These are phyloP conservation scores for Drosophila asahinai DNA, from an alignment of 1,140 invertebrate species.

Conservation along the genomic window DNA sequence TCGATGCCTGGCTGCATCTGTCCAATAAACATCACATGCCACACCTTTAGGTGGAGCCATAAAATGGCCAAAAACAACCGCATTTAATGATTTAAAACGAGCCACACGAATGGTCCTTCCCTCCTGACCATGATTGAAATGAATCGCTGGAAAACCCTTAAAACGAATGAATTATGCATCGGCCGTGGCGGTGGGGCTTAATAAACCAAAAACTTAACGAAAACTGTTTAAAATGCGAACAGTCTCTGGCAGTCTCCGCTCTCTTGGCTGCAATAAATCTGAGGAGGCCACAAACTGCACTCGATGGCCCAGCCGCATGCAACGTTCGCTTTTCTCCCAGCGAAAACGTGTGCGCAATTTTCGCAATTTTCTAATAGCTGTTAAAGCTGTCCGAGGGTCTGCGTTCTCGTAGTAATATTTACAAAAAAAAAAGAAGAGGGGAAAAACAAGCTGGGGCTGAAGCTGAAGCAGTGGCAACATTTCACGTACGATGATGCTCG, in stretches of 20 bases:
- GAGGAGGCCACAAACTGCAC: slow-evolving; percentile 68
- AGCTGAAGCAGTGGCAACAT: slow-evolving; percentile 47
- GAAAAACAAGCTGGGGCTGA: slow-evolving; percentile 48
- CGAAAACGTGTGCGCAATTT: slow-evolving; percentile 79
- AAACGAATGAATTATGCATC: slow-evolving; percentile 74
- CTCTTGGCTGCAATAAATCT: slow-evolving; percentile 71
- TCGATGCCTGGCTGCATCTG: slow-evolving; percentile 22
- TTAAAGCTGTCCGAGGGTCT: slow-evolving; percentile 49
- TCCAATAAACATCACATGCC: slow-evolving; percentile 48
- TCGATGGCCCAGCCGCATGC: slow-evolving; percentile 70
- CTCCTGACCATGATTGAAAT: slow-evolving; percentile 42
- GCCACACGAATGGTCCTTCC: slow-evolving; percentile 8
- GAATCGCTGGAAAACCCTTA: slow-evolving; percentile 50
- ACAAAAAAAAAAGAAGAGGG: not conserved
- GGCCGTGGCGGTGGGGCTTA: slow-evolving; percentile 40
- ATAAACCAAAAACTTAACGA: slow-evolving; percentile 76
- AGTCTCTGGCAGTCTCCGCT: slow-evolving; percentile 18
- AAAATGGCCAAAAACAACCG: slow-evolving; percentile 38
- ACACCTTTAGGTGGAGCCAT: slow-evolving; percentile 19
- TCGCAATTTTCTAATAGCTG: slow-evolving; percentile 82
- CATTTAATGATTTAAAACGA: slow-evolving; percentile 54
- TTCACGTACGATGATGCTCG: slow-evolving; percentile 62
- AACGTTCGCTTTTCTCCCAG: slow-evolving; percentile 35
- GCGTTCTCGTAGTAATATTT: slow-evolving; percentile 8
- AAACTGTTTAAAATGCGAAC: slow-evolving; percentile 76